These are phyloP conservation scores for Drosophila neoperkinsi DNA, from an alignment of 2,888 invertebrate genomes.

Conservation along the genomic window DNA sequence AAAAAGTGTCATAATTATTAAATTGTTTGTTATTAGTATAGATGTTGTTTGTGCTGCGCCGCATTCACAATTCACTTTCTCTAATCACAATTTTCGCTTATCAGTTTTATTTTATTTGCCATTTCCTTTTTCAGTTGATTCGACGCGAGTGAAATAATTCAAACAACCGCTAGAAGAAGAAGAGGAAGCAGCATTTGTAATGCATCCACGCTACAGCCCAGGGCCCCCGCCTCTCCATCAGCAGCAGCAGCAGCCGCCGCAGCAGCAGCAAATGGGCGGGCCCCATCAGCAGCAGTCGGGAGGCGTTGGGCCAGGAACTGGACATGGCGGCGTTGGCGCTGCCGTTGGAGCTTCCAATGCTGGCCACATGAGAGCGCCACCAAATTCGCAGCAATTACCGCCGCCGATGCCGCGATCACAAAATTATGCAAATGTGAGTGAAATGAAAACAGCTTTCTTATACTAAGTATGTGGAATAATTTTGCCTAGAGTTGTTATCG, in stretches of 20 bases:
- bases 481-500: not conserved
- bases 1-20: slow-evolving; percentile 18
- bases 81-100: slow-evolving; percentile 18
- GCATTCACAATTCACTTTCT: slow-evolving; percentile 4
- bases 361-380: slow-evolving; percentile 44
- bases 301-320: slow-evolving; percentile 15
- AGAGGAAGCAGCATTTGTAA: slow-evolving; percentile 33
- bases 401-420: slow-evolving; percentile 65
- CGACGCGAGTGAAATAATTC: slow-evolving; percentile 20
- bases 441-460: not conserved
- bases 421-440: slow-evolving; percentile 86
- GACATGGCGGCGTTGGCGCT: slow-evolving; percentile 31
- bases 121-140: slow-evolving; percentile 37
- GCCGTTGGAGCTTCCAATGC: not conserved
- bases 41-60: not conserved
- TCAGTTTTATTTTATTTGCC: slow-evolving; percentile 12
- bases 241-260: slow-evolving; percentile 45
- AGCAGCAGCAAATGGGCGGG: slow-evolving; percentile 69
- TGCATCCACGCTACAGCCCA: slow-evolving; percentile 83
- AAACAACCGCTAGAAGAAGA: slow-evolving; percentile 1
- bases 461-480: not conserved
- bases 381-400: slow-evolving; percentile 61
- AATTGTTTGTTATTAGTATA: not conserved
- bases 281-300: slow-evolving; percentile 24
- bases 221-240: slow-evolving; percentile 72